Evolutionary conservation across 2,797 vertebrate species (phyloP), one percentile per base, ranked within the genome.

Genomic region (Sternarchorhynchus goeldii): DNA sequence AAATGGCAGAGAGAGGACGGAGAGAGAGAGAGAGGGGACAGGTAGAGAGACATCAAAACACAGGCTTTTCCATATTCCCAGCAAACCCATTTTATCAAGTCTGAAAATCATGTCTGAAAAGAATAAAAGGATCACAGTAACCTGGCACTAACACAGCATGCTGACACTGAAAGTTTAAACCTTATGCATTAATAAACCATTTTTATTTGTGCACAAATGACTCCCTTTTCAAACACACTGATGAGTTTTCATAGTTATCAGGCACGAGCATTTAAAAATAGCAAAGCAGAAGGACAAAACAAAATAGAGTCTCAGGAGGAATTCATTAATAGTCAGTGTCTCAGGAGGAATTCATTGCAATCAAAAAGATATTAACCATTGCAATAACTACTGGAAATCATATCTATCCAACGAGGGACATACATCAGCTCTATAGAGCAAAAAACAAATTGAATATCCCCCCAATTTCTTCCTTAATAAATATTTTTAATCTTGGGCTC

Each of bases 321-420:
- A 78, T 62, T 72, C 78, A 59, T 31, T 70, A n/a, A n/a, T 2
- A 14, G 45, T 12, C 45, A 12, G 45, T 14, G 12, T 50, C 45
- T 50, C 45, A 12, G 87, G 90, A 91, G 93, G 92, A 91, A 78
- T 62, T 72, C 78, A 59, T 31, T 70, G 87, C 45, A 90, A 93
- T 93, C 90, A 92, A 85, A 93, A 86, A 86, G 87, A 91, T 91
- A 90, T 89, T 88, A 91, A 83, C 80, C 72, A 67, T 85, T 78
- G 87, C 87, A 83, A 85, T 73, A 29, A 90, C 86, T 87, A 85
- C 74, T 75, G 77, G 81, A 84, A 87, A 83, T 85, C 86, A 72
- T 87, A 81, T 83, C 84, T 87, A 87, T 78, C 87, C 85, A 31
- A 45, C 66, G 76, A 79, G 78, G 63, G 50, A 73, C 56, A 65